Percentiles rank a stretch among this genome's conserved stretches.
phyloP scores from a whole-genome alignment of 2,797 vertebrate genomes.

The Tolypeutes matacus region DNA sequence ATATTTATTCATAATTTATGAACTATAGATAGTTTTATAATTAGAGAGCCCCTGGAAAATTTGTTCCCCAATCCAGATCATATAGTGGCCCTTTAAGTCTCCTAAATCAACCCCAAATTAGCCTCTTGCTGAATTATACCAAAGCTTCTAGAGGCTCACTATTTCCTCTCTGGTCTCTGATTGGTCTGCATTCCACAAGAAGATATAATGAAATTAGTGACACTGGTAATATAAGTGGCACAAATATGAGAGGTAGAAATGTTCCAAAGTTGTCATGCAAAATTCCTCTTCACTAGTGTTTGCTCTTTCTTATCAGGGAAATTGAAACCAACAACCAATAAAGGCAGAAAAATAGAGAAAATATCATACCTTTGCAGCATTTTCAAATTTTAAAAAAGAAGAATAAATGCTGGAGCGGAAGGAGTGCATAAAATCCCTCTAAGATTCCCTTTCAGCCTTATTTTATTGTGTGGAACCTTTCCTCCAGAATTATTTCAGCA shows the following conservation, averaged over 20 bases:
- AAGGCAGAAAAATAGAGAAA: too few species aligned
- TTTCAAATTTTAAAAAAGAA: background rate
- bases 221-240: background rate
- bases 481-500: background rate
- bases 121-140: background rate
- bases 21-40: conserved; percentile 6
- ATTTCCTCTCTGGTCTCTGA: background rate
- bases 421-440: conserved; percentile 11
- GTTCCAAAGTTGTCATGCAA: background rate
- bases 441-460: background rate
- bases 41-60: background rate
- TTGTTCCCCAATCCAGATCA: background rate
- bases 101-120: background rate
- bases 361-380: too few species aligned
- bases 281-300: background rate
- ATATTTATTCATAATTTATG: background rate
- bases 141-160: background rate
- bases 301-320: background rate
- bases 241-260: background rate
- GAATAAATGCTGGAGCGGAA: background rate
- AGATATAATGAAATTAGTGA: background rate
- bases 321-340: background rate
- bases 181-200: background rate
- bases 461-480: conserved; percentile 16
- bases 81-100: background rate